Evolutionary conservation across 2,888 invertebrate genomes (phyloP).

Genomic region (Aplocera efformata): DNA sequence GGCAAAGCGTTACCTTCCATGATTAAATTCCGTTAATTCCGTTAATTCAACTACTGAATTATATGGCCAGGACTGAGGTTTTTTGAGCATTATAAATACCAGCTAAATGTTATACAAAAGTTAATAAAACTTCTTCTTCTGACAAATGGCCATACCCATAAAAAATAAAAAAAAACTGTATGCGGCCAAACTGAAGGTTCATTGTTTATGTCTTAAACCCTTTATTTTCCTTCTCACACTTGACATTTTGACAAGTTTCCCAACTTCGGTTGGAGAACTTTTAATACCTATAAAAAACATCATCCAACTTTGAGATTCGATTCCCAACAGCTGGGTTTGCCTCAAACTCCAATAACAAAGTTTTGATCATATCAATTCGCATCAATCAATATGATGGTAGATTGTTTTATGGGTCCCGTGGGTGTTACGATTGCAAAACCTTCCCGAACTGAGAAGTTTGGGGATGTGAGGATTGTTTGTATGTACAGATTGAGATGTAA

Average conservation of each 20-base stretch:
- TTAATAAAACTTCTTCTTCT: too few relatives aligned
- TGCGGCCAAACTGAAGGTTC: too few relatives aligned
- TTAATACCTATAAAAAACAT: constrained; percentile 35
- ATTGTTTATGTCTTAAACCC: constrained; percentile 2
- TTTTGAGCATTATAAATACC: too few relatives aligned
- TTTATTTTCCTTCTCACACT: constrained; percentile 14
- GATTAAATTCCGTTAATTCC: too few relatives aligned
- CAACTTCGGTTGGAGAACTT: constrained; percentile 32
- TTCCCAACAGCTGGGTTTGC: constrained; percentile 33
- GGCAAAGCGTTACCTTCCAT: too few relatives aligned
- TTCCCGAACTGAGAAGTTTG: constrained; percentile 3
- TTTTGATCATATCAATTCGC: constrained; percentile 45
- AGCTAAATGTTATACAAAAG: too few relatives aligned
- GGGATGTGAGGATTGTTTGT: constrained; percentile 17
- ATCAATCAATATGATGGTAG: constrained; percentile 43
- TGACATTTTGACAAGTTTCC: constrained; percentile 31
- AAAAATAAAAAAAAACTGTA: too few relatives aligned
- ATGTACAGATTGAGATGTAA: constrained; percentile 8
- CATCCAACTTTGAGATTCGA: constrained; percentile 34
- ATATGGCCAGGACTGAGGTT: too few relatives aligned
- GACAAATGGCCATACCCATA: too few relatives aligned
- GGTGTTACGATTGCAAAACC: constrained; percentile 22
- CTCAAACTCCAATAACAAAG: constrained; percentile 42
- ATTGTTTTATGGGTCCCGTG: constrained; percentile 37
- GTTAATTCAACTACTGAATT: too few relatives aligned